phyloP scores from a whole-genome alignment of 2,113 vertebrate species.

The Heterotilapia buettikoferi region DNA sequence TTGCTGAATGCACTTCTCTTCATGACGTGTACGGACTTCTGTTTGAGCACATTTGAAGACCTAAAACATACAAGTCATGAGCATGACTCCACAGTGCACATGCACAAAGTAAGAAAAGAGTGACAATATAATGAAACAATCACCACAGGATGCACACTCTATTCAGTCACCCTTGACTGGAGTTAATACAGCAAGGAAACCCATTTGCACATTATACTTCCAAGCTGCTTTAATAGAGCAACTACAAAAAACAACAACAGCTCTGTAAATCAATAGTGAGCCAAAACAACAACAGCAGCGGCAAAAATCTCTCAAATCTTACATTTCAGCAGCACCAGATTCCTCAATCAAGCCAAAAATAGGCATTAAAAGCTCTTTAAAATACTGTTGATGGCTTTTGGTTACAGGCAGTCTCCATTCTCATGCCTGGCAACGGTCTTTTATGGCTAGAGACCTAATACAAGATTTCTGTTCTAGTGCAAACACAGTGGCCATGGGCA shows the following conservation, averaged over 20 bases:
- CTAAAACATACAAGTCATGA: not conserved
- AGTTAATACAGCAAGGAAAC: constrained; percentile 26
- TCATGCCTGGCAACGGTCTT: constrained; percentile 53
- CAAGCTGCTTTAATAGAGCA: constrained; percentile 42
- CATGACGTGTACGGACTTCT: not conserved
- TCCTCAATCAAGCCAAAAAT: constrained; percentile 28
- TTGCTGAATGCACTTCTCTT: not conserved
- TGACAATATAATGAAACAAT: not conserved
- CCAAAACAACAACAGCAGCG: not conserved
- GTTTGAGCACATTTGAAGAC: not conserved
- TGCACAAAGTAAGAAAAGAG: not conserved
- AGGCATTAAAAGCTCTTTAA: constrained; percentile 57
- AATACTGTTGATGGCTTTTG: constrained; percentile 60
- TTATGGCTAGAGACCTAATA: constrained; percentile 66
- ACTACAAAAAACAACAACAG: constrained; percentile 39
- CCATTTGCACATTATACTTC: constrained; percentile 50
- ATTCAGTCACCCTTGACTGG: constrained; percentile 14
- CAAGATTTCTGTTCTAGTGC: constrained; percentile 69
- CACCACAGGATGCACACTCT: constrained; percentile 17
- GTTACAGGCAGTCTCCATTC: constrained; percentile 58
- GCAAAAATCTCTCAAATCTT: constrained; percentile 27
- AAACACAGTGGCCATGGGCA: constrained; percentile 68
- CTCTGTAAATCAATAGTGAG: constrained; percentile 45
- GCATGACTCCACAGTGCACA: not conserved
- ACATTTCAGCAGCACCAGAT: constrained; percentile 22